Percentiles rank a stretch among this genome's conserved stretches.
These are phyloP conservation scores for Ophiodon elongatus DNA, from an alignment of 2,113 vertebrate species.

Conservation along the genomic window DNA sequence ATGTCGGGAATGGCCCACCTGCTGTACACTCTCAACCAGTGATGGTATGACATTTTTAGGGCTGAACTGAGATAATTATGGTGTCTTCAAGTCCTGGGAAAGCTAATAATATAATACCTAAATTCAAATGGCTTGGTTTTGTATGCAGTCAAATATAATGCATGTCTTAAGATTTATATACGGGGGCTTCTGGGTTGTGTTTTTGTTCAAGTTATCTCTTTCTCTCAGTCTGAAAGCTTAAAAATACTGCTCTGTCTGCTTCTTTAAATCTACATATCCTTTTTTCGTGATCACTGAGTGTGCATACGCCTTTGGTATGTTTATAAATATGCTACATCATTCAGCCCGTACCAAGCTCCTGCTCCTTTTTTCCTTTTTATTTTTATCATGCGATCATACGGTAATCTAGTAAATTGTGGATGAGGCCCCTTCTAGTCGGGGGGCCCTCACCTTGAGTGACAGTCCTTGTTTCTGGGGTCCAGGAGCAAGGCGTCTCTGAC, in stretches of 20 bases:
- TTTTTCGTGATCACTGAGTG: not conserved
- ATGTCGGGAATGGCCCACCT: not conserved
- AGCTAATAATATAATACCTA: not conserved
- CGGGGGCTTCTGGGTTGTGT: constrained; percentile 3
- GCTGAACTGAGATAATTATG: constrained; percentile 4
- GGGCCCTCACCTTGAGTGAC: constrained; percentile 55
- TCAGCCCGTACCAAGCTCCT: not conserved
- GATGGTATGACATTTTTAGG: constrained; percentile 10
- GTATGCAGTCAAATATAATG: too few species aligned
- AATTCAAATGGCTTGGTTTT: constrained; percentile 4
- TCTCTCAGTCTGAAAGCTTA: constrained; percentile 5
- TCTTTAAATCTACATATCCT: not conserved
- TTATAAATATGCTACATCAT: not conserved
- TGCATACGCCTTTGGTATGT: not conserved
- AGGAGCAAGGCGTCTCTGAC: constrained; percentile 55
- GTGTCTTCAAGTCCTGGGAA: not conserved
- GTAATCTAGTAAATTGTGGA: constrained; percentile 24
- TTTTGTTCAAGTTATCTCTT: not conserved
- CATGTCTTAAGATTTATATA: constrained; percentile 1
- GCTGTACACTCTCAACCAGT: not conserved
- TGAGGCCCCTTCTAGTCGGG: constrained; percentile 8
- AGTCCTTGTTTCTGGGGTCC: constrained; percentile 46
- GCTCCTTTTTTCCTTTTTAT: constrained; percentile 12
- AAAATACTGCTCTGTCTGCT: not conserved
- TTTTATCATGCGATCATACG: not conserved